Percentiles rank a stretch among this genome's conserved stretches.
phyloP scores from a whole-genome alignment of 2,113 vertebrate genomes.

The Glaucomys volans region DNA sequence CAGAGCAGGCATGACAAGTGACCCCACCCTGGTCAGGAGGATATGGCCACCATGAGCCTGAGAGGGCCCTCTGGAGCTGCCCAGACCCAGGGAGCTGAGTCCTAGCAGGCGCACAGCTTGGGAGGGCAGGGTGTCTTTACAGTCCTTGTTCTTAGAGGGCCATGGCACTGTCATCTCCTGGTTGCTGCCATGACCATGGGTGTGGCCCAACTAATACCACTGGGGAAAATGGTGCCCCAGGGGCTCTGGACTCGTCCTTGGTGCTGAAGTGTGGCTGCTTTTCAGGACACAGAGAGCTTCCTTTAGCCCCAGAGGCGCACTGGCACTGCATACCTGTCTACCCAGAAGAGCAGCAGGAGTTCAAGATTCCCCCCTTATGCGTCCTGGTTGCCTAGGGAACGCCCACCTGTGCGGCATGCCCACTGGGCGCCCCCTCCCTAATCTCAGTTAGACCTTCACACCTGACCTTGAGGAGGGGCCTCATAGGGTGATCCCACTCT shows the following conservation, averaged over 20 bases:
- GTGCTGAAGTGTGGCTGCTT: neutral
- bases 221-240: neutral
- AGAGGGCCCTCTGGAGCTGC: neutral
- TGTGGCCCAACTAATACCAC: too few relatives aligned
- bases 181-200: too few relatives aligned
- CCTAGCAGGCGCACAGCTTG: too few relatives aligned
- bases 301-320: neutral
- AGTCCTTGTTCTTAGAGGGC: neutral
- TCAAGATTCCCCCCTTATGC: neutral
- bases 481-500: neutral
- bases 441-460: neutral
- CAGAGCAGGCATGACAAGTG: neutral
- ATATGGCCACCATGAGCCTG: neutral
- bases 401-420: neutral
- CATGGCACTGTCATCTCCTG: neutral
- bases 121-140: too few relatives aligned
- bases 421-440: neutral
- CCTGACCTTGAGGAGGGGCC: neutral
- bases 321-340: neutral
- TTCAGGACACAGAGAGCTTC: neutral
- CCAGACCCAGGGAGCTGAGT: neutral
- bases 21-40: neutral
- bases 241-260: neutral
- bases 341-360: neutral
- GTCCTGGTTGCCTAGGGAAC: neutral